Percentiles rank a stretch among this genome's conserved stretches.
Evolutionary conservation across 2,888 invertebrate species (phyloP).

Genomic region (Sinhomidia bicolor): DNA sequence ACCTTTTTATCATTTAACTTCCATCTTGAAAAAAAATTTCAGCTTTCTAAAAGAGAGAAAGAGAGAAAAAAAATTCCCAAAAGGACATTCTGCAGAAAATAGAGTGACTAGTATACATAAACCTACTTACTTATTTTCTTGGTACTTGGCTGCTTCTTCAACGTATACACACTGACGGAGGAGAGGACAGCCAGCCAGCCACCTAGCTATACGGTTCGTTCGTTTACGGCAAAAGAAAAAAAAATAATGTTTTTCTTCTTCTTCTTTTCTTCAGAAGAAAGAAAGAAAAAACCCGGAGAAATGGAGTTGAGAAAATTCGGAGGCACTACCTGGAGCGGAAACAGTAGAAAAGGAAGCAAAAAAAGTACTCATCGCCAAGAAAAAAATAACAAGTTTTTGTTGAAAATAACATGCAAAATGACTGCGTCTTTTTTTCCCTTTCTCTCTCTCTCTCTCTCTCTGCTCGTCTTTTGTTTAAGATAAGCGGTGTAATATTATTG

Average conservation of each 20-base stretch:
- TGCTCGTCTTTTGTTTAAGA: too few species aligned
- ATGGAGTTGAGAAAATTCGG: not conserved
- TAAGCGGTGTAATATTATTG: conserved; percentile 1
- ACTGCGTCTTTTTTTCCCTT: not conserved
- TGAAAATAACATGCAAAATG: not conserved
- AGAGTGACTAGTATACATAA: not conserved
- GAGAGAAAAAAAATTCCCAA: conserved; percentile 12
- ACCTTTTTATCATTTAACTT: not conserved
- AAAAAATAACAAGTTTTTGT: not conserved
- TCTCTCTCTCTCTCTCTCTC: not conserved
- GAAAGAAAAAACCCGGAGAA: not conserved
- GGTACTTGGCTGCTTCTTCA: too few species aligned
- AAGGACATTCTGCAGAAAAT: not conserved
- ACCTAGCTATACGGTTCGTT: not conserved
- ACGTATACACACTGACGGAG: not conserved
- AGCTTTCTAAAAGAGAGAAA: not conserved
- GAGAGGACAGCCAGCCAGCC: not conserved
- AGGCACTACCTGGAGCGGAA: not conserved
- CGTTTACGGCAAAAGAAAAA: not conserved
- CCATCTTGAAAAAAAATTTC: not conserved
- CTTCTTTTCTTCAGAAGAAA: too few species aligned
- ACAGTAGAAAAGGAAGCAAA: not conserved
- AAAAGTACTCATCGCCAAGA: not conserved
- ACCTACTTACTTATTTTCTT: not conserved
- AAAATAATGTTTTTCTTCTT: too few species aligned